A percentile compares a stretch with the other conserved stretches of the same genome.
Conservation (phyloP, 2,888 invertebrate species). For the Thelaira solivaga region DNA sequence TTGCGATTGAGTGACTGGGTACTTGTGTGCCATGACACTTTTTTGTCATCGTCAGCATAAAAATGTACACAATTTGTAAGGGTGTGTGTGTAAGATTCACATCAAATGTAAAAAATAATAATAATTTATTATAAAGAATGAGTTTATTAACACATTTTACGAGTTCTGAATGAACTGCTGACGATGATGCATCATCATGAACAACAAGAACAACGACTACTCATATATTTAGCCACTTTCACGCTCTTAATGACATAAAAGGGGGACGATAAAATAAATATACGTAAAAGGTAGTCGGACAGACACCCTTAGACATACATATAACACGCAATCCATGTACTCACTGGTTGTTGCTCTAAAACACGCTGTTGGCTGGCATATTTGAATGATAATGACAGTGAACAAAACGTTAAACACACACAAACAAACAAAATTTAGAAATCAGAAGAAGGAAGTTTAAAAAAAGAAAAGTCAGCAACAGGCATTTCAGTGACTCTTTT, state of each 20-base stretch:
- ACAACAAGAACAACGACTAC: background rate
- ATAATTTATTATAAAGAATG: slow-evolving; percentile 38
- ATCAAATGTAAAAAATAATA: slow-evolving; percentile 16
- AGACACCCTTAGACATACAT: slow-evolving; percentile 39
- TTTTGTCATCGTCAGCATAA: slow-evolving; percentile 14
- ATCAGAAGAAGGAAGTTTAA: background rate
- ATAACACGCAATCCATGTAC: slow-evolving; percentile 43
- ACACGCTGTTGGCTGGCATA: slow-evolving; percentile 11
- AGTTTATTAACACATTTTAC: slow-evolving; percentile 44
- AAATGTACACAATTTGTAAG: slow-evolving; percentile 22
- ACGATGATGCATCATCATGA: slow-evolving; percentile 31
- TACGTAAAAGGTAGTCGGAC: too few species aligned
- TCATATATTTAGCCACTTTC: slow-evolving; percentile 54
- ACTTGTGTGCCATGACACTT: slow-evolving; percentile 16
- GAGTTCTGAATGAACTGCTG: too few species aligned
- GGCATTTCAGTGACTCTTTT: too few species aligned
- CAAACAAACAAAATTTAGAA: background rate
- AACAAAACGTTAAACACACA: background rate
- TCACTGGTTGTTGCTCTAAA: slow-evolving; percentile 9
- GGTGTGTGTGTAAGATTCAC: too few species aligned
- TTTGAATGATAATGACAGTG: slow-evolving; percentile 56
- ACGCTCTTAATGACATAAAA: slow-evolving; percentile 38
- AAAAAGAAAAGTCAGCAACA: slow-evolving; percentile 29
- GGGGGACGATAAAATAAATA: background rate
- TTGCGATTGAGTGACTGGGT: background rate